These are phyloP conservation scores for Troglohyphantes excavatus DNA, from an alignment of 2,888 invertebrate genomes.

Conservation along the genomic window DNA sequence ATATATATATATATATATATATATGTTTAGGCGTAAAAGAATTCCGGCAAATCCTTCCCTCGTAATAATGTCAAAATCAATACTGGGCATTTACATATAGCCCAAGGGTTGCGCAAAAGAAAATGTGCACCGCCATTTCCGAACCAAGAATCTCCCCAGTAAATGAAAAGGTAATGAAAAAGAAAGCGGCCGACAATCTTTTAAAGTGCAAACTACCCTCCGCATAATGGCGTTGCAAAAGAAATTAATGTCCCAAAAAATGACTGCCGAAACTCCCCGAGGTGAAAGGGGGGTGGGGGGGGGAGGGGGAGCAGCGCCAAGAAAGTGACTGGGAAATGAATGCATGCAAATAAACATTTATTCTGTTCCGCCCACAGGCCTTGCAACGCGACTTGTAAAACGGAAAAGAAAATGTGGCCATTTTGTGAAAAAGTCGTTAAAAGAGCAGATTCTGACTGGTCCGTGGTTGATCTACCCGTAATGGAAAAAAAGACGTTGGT, in stretches of 20 bases:
- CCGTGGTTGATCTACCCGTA: not conserved
- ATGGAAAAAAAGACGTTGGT: not conserved
- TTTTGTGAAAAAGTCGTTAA: conserved; percentile 42
- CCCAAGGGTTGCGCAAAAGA: conserved; percentile 1
- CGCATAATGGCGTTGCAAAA: conserved; percentile 39
- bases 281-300: conserved; percentile 9
- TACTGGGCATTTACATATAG: conserved; percentile 22
- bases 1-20: too few species aligned
- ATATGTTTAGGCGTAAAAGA: too few species aligned
- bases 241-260: conserved; percentile 75
- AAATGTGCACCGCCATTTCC: not conserved
- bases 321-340: conserved; percentile 35
- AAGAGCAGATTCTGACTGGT: conserved; percentile 37
- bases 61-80: conserved; percentile 24
- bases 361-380: conserved; percentile 21
- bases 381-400: conserved; percentile 20
- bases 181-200: conserved; percentile 25
- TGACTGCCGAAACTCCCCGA: conserved; percentile 32
- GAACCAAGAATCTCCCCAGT: not conserved
- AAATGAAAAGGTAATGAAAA: not conserved
- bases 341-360: conserved; percentile 59
- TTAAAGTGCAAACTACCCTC: conserved; percentile 21
- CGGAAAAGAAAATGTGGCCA: conserved; percentile 39
- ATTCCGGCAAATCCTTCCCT: not conserved
- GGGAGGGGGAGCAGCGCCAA: conserved; percentile 11